These are phyloP conservation scores for Seriola dumerili DNA, from an alignment of 2,113 vertebrate genomes.

Conservation along the genomic window DNA sequence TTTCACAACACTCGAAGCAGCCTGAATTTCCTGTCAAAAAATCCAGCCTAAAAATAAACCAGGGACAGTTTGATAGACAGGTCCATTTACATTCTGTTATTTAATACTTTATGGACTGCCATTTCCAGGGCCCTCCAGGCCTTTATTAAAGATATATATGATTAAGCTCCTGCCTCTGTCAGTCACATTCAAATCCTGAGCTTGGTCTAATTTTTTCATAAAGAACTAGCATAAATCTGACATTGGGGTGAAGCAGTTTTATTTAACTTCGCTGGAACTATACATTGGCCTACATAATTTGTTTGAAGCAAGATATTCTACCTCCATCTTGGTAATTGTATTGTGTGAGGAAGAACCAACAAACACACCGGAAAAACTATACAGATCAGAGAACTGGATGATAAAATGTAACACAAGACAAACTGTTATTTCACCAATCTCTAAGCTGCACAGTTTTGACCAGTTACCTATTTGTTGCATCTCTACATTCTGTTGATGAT, in stretches of 20 bases:
- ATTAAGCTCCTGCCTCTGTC: background rate
- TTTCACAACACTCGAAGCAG: background rate
- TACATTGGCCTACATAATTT: background rate
- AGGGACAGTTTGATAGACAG: background rate
- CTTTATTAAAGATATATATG: background rate
- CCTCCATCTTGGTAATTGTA: no score
- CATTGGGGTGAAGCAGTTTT: background rate
- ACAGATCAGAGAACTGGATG: background rate
- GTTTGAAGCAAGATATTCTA: background rate
- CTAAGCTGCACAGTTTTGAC: background rate
- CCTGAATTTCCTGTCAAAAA: background rate
- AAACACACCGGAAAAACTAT: background rate
- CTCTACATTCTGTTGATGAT: background rate
- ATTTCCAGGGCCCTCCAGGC: background rate
- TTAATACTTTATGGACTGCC: background rate
- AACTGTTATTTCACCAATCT: background rate
- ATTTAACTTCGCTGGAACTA: background rate
- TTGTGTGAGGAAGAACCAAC: background rate
- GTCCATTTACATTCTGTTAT: background rate
- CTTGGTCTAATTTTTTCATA: background rate
- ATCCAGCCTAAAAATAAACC: slow-evolving; percentile 2
- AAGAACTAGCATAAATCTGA: background rate
- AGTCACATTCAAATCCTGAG: background rate
- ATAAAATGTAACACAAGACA: background rate
- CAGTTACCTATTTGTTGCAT: background rate